Conservation (phyloP, 2,113 vertebrate genomes). For the Peucedramus taeniatus region DNA sequence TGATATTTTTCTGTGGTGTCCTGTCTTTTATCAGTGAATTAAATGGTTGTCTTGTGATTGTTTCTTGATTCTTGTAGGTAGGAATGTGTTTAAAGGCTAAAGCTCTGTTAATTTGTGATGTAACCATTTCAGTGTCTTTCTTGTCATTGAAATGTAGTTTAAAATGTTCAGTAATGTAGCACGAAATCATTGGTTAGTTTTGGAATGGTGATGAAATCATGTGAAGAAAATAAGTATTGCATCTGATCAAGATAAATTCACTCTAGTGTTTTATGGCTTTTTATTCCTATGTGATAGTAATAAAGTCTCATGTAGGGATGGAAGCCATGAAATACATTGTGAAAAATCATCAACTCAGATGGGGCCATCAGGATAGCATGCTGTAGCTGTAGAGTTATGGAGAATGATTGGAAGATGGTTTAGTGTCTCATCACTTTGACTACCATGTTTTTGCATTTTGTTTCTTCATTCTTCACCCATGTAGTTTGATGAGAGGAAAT, state of each 20-base stretch:
- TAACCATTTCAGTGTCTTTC: slow-evolving; percentile 75
- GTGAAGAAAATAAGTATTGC: slow-evolving; percentile 84
- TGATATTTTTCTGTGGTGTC: slow-evolving; percentile 74
- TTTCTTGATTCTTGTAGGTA: slow-evolving; percentile 68
- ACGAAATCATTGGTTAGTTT: slow-evolving; percentile 82
- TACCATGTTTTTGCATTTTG: slow-evolving; percentile 51
- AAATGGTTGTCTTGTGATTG: slow-evolving; percentile 73
- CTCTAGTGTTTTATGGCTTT: slow-evolving; percentile 99
- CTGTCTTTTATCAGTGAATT: slow-evolving; percentile 72
- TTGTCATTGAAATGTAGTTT: slow-evolving; percentile 77
- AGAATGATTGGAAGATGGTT: slow-evolving; percentile 59
- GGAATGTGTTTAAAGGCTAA: slow-evolving; percentile 71
- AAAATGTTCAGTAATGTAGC: slow-evolving; percentile 78
- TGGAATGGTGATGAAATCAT: slow-evolving; percentile 81
- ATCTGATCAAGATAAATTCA: slow-evolving; percentile 87
- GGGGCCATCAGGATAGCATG: slow-evolving; percentile 78
- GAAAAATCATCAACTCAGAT: slow-evolving; percentile 88
- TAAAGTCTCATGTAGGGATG: slow-evolving; percentile 97
- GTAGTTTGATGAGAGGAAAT: slow-evolving; percentile 57
- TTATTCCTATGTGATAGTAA: slow-evolving; percentile 99
- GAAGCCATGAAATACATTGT: slow-evolving; percentile 99
- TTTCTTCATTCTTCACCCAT: slow-evolving; percentile 57
- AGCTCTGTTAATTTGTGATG: slow-evolving; percentile 75
- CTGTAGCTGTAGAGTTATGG: slow-evolving; percentile 68
- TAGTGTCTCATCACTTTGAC: slow-evolving; percentile 63